phyloP scores from a whole-genome alignment of 2,888 invertebrate species.

The Microdon myrmicae region DNA sequence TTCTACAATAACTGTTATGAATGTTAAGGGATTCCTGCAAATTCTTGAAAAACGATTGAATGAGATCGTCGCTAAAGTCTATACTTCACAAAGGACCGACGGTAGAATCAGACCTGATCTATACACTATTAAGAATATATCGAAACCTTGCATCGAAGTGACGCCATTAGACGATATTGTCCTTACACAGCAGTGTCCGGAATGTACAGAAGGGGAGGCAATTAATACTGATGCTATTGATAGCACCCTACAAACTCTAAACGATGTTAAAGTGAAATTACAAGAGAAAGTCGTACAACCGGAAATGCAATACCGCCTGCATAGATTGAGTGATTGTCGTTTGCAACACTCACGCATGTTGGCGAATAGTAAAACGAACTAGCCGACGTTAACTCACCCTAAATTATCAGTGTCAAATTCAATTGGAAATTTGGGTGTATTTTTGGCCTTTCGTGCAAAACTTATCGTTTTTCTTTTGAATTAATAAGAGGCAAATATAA shows the following conservation, averaged over 20 bases:
- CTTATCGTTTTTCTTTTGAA: too few species aligned
- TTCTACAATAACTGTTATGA: slow-evolving; percentile 70
- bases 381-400: too few species aligned
- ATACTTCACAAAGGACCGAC: slow-evolving; percentile 60
- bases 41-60: slow-evolving; percentile 70
- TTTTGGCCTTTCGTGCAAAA: too few species aligned
- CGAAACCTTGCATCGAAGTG: slow-evolving; percentile 59
- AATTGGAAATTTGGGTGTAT: too few species aligned
- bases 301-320: slow-evolving; percentile 66
- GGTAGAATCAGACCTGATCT: slow-evolving; percentile 54
- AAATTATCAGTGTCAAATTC: too few species aligned
- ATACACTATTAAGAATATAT: slow-evolving; percentile 61
- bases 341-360: slow-evolving; percentile 63
- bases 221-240: slow-evolving; percentile 64
- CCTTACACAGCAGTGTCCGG: slow-evolving; percentile 65
- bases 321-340: slow-evolving; percentile 64
- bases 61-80: slow-evolving; percentile 69
- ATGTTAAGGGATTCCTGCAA: slow-evolving; percentile 69
- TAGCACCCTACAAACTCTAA: slow-evolving; percentile 55
- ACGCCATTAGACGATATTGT: slow-evolving; percentile 69
- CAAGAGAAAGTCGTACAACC: slow-evolving; percentile 64
- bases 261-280: slow-evolving; percentile 59
- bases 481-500: too few species aligned
- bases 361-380: slow-evolving; percentile 58
- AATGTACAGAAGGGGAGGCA: slow-evolving; percentile 66